Evolutionary conservation across 2,888 invertebrate species (phyloP).

Genomic region (Mythimna impura): DNA sequence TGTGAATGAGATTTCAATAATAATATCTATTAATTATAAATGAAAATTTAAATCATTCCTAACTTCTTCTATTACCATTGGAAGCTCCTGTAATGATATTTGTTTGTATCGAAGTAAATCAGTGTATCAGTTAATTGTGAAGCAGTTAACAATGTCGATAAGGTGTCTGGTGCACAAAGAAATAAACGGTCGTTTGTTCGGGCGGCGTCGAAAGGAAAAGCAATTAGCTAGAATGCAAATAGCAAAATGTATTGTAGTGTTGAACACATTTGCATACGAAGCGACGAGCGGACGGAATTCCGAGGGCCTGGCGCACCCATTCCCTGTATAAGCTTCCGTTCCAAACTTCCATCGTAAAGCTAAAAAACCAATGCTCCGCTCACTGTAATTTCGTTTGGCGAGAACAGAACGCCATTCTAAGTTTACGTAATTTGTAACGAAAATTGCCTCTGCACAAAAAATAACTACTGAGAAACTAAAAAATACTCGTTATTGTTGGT

Average conservation of each 20-base stretch:
- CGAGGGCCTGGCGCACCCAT: conserved; percentile 72
- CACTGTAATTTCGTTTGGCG: conserved; percentile 55
- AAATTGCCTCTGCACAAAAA: conserved; percentile 52
- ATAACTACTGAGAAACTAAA: conserved; percentile 37
- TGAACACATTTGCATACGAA: conserved; percentile 85
- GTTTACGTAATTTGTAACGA: conserved; percentile 58
- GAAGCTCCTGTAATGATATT: conserved; percentile 4
- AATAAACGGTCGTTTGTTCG: conserved; percentile 79
- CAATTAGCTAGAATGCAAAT: conserved; percentile 88
- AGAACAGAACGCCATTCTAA: conserved; percentile 51
- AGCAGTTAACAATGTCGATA: conserved; percentile 72
- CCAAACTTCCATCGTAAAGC: conserved; percentile 76
- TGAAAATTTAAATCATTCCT: not conserved
- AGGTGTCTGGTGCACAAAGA: conserved; percentile 77
- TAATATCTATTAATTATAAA: not conserved
- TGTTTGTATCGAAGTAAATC: conserved; percentile 46
- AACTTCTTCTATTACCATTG: not conserved
- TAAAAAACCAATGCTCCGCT: conserved; percentile 73
- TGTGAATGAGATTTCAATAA: not conserved
- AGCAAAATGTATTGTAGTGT: conserved; percentile 84
- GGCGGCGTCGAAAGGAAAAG: conserved; percentile 83
- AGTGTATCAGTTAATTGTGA: conserved; percentile 57
- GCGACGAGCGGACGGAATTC: conserved; percentile 77
- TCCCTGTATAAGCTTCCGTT: conserved; percentile 76
- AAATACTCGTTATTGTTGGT: conserved; percentile 41